phyloP scores from a whole-genome alignment of 1,140 invertebrate species.

The Araneus ventricosus region DNA sequence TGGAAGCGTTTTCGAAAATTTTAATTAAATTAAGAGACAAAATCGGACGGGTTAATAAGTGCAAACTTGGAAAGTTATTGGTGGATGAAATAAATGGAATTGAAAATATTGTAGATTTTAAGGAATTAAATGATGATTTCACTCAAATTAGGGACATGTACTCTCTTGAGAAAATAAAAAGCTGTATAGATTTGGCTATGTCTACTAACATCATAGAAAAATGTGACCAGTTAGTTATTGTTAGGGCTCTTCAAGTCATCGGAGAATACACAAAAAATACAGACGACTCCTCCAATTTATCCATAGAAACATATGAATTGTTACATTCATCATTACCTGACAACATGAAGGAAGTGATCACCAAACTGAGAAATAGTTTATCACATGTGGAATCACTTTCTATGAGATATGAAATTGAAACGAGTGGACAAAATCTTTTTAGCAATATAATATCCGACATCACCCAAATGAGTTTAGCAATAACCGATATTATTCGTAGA shows the following conservation, averaged over 20 bases:
- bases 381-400: slow-evolving; percentile 8
- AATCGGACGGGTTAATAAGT: background rate
- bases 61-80: background rate
- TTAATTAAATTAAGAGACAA: background rate
- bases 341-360: background rate
- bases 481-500: background rate
- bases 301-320: background rate
- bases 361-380: slow-evolving; percentile 34
- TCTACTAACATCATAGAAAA: background rate
- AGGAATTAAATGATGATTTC: slow-evolving; percentile 7
- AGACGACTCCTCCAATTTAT: slow-evolving; percentile 38
- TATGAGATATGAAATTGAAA: background rate
- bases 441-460: background rate
- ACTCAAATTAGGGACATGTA: background rate
- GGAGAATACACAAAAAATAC: slow-evolving; percentile 37
- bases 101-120: background rate
- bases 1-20: background rate
- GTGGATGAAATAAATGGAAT: background rate
- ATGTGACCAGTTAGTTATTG: slow-evolving; percentile 1
- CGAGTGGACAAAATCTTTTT: background rate
- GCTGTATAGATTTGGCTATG: background rate
- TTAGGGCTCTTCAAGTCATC: slow-evolving; percentile 34
- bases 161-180: slow-evolving; percentile 28
- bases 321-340: background rate
- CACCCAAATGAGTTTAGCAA: background rate